Conservation (phyloP, 1,140 invertebrate species). For the Rhopalosiphum maidis region DNA sequence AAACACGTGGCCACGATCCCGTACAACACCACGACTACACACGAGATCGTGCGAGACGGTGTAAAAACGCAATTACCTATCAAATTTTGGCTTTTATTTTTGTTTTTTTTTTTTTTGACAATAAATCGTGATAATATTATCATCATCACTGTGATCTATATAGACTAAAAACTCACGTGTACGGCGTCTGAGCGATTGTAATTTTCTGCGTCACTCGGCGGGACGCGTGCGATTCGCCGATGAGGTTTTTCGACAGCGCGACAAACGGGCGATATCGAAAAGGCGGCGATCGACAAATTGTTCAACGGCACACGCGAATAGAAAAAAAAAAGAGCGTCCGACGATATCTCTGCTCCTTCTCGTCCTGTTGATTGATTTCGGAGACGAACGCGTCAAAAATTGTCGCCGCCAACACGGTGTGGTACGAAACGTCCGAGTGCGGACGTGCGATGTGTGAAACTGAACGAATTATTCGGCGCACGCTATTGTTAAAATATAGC, state of each 20-base stretch:
- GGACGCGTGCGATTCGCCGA: neutral
- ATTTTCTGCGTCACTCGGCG: neutral
- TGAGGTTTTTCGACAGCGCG: neutral
- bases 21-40: neutral
- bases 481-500: slow-evolving; percentile 22
- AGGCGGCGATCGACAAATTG: too few relatives aligned
- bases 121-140: neutral
- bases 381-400: neutral
- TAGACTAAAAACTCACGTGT: neutral
- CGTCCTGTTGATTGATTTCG: neutral
- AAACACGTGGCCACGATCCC: neutral
- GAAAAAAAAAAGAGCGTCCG: neutral
- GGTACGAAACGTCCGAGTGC: slow-evolving; percentile 36
- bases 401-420: neutral
- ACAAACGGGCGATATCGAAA: neutral
- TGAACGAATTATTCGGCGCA: slow-evolving; percentile 27
- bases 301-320: neutral
- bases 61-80: neutral
- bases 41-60: neutral
- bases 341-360: neutral
- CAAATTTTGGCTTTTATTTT: neutral
- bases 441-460: slow-evolving; percentile 41
- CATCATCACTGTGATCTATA: neutral
- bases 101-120: neutral
- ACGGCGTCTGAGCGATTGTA: neutral